A percentile compares a stretch with the other conserved stretches of the same genome.
These are phyloP conservation scores for Myotis davidii DNA, from an alignment of 2,113 vertebrate genomes.

Conservation along the genomic window DNA sequence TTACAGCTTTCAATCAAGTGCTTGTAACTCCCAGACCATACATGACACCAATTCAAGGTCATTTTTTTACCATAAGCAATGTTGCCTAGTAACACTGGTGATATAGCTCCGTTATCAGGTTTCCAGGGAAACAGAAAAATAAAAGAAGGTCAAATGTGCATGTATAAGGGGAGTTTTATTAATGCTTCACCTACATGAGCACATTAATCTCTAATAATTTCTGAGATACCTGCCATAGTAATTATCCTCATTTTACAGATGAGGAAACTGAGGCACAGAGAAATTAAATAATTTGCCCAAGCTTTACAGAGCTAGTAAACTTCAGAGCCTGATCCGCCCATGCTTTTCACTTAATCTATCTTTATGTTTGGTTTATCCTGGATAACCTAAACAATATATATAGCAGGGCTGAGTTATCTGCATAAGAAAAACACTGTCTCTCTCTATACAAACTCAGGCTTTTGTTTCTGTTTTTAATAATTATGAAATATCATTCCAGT, in stretches of 20 bases:
- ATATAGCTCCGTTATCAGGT: background rate
- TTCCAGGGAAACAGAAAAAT: constrained; percentile 13
- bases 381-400: background rate
- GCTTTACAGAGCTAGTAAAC: background rate
- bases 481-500: background rate
- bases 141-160: background rate
- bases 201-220: background rate
- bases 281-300: background rate
- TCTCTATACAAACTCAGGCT: background rate
- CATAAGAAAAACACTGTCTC: background rate
- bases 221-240: background rate
- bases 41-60: background rate
- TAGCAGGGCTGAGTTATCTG: background rate
- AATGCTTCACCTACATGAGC: background rate
- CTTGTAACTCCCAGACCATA: background rate
- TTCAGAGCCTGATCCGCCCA: background rate
- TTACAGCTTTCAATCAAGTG: background rate
- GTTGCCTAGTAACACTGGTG: background rate
- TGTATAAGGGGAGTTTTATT: background rate
- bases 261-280: background rate
- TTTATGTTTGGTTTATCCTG: background rate
- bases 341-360: background rate
- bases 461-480: background rate
- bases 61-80: background rate
- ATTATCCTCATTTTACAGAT: background rate